Evolutionary conservation across 2,113 vertebrate genomes (phyloP).

Genomic region (Misgurnus anguillicaudatus): DNA sequence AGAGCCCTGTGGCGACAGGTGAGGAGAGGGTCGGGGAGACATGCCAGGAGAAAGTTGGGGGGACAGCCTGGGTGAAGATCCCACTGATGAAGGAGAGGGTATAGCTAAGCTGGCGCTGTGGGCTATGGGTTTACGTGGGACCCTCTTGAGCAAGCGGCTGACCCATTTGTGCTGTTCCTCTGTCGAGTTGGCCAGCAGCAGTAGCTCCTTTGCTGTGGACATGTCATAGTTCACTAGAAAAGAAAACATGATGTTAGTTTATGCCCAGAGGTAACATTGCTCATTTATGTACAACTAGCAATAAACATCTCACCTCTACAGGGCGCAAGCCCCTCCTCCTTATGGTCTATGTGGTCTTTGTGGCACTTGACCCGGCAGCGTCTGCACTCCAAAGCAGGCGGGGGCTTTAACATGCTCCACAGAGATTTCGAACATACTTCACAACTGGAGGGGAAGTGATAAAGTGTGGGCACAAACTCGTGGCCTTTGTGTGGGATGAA

Average conservation of each 20-base stretch:
- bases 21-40: constrained; percentile 52
- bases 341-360: constrained; percentile 94
- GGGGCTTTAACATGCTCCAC: constrained; percentile 96
- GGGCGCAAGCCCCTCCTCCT: constrained; percentile 90
- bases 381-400: constrained; percentile 92
- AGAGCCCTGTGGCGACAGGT: constrained; percentile 56
- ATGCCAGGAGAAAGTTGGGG: constrained; percentile 46
- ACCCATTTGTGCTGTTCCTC: constrained; percentile 96
- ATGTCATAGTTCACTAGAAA: constrained; percentile 92
- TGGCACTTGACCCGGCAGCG: constrained; percentile 96
- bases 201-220: constrained; percentile 93
- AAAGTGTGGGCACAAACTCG: constrained; percentile 93
- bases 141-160: constrained; percentile 88
- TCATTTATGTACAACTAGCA: too few species aligned
- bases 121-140: constrained; percentile 87
- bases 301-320: constrained; percentile 83
- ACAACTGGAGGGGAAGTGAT: constrained; percentile 96
- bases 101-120: constrained; percentile 74
- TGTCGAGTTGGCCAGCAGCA: constrained; percentile 87
- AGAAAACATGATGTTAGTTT: not conserved
- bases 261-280: too few species aligned
- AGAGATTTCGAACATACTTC: constrained; percentile 91
- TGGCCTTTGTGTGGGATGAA: constrained; percentile 95
- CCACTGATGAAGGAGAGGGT: constrained; percentile 41
- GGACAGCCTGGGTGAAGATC: constrained; percentile 31